Base-by-base conservation (phyloP, 2,888 invertebrate species). In the Brenthis ino region DNA sequence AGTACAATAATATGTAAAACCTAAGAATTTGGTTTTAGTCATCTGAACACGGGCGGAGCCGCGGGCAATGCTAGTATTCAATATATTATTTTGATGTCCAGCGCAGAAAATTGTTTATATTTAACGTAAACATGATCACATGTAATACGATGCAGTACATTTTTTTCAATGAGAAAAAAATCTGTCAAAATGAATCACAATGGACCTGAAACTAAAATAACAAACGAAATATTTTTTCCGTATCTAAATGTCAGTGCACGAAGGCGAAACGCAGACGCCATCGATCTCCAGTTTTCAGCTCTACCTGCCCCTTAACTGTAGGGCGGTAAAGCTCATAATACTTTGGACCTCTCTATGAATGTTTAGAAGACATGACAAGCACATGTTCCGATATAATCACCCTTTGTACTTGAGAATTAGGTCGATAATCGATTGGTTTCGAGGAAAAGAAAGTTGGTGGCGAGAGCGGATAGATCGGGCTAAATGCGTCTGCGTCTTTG, bases 401-500 rank as follows among this genome's bases (percentile, higher is more conserved):
- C 72, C 73, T 76, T 76, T 71, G 72, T 68, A 61, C 73, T 43
- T 57, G 66, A 67, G 60, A 71, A 64, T 76, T 77, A 85, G 84
- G 87, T 85, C 75, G 77, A 78, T 81, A 83, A 80, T 87, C 75
- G 81, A 83, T 80, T 81, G 82, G 79, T 79, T 77, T 78, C 74
- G 75, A 77, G 73, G 73, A 73, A 78, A 84, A 85, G 87, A 87
- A 88, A 89, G 88, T 87, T 82, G 80, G 85, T 78, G 75, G 76
- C 75, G 80, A 81, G 81, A 87, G 84, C 85, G 84, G 88, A 85
- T 85, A 85, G 85, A 84, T 81, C 82, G 82, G 76, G 82, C 91
- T 92, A 92, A 88, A 89, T 83, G 80, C 84, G 91, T 88, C 83
- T 80, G 74, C 82, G 84, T 83, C 85, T 85, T 81, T 89, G 89